Percentiles rank a stretch among this genome's conserved stretches.
Evolutionary conservation across 2,888 invertebrate species (phyloP).

Genomic region (Sclerodermus sp.): DNA sequence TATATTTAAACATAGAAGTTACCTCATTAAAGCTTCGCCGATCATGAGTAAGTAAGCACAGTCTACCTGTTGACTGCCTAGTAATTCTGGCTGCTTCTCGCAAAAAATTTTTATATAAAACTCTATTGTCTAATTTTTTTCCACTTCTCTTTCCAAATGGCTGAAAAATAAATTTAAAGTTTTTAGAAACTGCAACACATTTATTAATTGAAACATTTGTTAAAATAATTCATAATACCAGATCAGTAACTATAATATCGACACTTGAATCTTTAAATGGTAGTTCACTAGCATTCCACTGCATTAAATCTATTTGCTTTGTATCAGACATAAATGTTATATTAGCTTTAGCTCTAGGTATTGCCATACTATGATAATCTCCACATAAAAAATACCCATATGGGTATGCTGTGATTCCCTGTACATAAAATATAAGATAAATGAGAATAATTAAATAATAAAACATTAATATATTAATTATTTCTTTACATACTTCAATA

Average conservation of each 20-base stretch:
- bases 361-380: conserved; percentile 59
- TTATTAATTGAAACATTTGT: not conserved
- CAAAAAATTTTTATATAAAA: conserved; percentile 60
- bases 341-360: conserved; percentile 56
- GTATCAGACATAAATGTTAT: conserved; percentile 40
- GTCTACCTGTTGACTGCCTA: conserved; percentile 57
- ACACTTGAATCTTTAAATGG: conserved; percentile 59
- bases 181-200: not conserved
- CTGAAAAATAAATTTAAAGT: conserved; percentile 41
- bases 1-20: not conserved
- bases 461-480: not conserved
- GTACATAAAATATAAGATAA: conserved; percentile 8
- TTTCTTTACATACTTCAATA: conserved; percentile 58
- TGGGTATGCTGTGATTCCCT: conserved; percentile 57
- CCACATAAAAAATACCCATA: conserved; percentile 58
- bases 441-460: not conserved
- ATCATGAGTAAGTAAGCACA: conserved; percentile 60
- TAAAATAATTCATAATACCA: conserved; percentile 47
- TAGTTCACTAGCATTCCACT: conserved; percentile 60
- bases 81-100: conserved; percentile 60
- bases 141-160: conserved; percentile 64
- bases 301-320: conserved; percentile 48
- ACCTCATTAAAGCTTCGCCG: conserved; percentile 38
- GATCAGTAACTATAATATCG: conserved; percentile 63
- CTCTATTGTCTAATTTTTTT: conserved; percentile 58